Base-by-base conservation (phyloP, 2,797 vertebrate genomes). In the Alouatta caraya region DNA sequence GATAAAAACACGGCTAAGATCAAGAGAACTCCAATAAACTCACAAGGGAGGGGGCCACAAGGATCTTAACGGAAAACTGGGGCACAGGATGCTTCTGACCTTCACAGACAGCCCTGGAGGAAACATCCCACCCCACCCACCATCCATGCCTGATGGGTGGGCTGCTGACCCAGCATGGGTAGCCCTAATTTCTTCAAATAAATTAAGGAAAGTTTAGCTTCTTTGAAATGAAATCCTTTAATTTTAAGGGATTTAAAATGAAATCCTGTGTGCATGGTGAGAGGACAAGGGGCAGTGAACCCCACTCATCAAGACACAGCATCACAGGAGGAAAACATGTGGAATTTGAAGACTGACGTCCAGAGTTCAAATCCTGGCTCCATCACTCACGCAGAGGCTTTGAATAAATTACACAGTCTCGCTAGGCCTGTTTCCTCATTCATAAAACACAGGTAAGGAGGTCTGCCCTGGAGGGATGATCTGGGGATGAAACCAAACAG, bases 101-200 rank as follows among this genome's bases (percentile, higher is more conserved):
- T 46, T 72, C 88, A 17, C 44, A 3, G 26, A 30, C 0, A 3
- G 90, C 30, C 80, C 50, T 28, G 4, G 1, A 17, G 7, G 73
- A 55, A 33, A 59, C 4, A 5, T 9, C 52, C 52, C n/a, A 11
- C 44, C 28, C 1, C 4, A 13, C 28, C 52, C n/a, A 1, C 30
- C 8, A 5, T 19, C 14, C 11, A 11, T 28, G 2, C 5, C 50
- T 1, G 0, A 13, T 2, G 48, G 30, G 14, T 1, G 0, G 22
- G 55, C 70, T 42, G 21, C 86, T 79, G 1, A 17, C 42, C 42
- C 11, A 21, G 44, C 15, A 67, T 4, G 7, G 15, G 33, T n/a
- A 67, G 33, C 33, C 61, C 61, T 67, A 67, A 1, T 67, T 67
- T 67, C 15, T 67, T 67, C 67, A 72, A 72, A 72, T n/a, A 72